phyloP scores from a whole-genome alignment of 2,797 vertebrate species.

The Characodon lateralis region DNA sequence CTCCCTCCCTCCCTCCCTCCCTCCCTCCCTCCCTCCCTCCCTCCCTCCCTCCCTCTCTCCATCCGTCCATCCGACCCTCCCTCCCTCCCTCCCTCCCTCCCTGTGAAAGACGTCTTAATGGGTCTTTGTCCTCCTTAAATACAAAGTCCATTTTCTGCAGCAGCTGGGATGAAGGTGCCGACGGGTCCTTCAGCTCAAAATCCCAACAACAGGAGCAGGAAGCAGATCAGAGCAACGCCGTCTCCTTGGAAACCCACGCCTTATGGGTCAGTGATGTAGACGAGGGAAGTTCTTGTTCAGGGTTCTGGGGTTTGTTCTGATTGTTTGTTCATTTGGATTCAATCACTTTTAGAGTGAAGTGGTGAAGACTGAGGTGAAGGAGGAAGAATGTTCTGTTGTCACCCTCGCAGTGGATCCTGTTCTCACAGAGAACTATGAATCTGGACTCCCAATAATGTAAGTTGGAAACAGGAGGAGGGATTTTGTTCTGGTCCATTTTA shows the following conservation, averaged over 20 bases:
- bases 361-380: not conserved
- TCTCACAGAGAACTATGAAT: not conserved
- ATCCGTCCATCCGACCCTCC: no score
- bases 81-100: no score
- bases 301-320: not conserved
- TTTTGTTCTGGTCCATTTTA: no score
- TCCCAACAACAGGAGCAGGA: not conserved
- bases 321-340: not conserved
- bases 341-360: not conserved
- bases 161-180: not conserved
- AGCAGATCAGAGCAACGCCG: not conserved
- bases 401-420: not conserved
- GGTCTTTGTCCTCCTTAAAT: no score
- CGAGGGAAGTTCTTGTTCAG: not conserved
- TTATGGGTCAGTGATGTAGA: not conserved
- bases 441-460: not conserved
- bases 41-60: no score
- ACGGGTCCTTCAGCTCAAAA: not conserved
- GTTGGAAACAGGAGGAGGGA: no score
- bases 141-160: not conserved
- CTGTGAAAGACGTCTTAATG: no score
- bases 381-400: not conserved
- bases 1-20: no score
- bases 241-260: not conserved
- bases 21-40: no score